Evolutionary conservation across 2,888 invertebrate genomes (phyloP), one percentile per base, ranked within the genome.

Genomic region (Octodonta nipae): DNA sequence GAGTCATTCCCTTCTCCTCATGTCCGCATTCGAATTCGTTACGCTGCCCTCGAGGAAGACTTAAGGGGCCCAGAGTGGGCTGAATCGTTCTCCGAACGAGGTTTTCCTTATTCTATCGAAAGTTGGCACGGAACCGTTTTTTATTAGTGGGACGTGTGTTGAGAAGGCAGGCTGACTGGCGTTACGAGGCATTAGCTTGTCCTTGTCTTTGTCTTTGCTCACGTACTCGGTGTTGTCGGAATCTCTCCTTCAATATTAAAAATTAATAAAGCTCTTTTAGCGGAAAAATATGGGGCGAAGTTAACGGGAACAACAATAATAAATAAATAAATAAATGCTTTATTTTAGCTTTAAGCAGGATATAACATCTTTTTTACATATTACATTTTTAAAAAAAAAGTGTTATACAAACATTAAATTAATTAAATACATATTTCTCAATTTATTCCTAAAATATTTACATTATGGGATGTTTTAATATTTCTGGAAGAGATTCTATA

Each of bases 111-210:
- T 81, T 27, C 88, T 67, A 61, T 85, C 85, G 63, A 89, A 87
- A 57, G 85, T 82, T 15, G 88, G 88, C 42, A 89, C 88, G 3
- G 87, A 87, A 26, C 86, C 86, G 55, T 88, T 88, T 63, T 87
- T 87, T 51, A 75, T 56, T 13, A 51, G 50, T 25, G 47, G 49
- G 2, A 51, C 51, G 30, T 55, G 56, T 5, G 79, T 71, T 13
- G 79, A 78, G 59, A 86, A 85, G 8, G 86, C 85, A 0, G 87
- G 86, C 42, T 87, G 87, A 7, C 85, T 86, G 40, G 85, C 85
- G 63, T 87, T 87, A 41, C 87, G 73, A 1, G 82, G 79, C 57
- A 87, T 72, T 13, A 35, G 30, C 48, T 70, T 64, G 2, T 62
- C n/a, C 16, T 33, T 35, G 13, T 29, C 24, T 13, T 17, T 33